Conservation (phyloP, 2,797 vertebrate genomes). For the Brotogeris chrysoptera region DNA sequence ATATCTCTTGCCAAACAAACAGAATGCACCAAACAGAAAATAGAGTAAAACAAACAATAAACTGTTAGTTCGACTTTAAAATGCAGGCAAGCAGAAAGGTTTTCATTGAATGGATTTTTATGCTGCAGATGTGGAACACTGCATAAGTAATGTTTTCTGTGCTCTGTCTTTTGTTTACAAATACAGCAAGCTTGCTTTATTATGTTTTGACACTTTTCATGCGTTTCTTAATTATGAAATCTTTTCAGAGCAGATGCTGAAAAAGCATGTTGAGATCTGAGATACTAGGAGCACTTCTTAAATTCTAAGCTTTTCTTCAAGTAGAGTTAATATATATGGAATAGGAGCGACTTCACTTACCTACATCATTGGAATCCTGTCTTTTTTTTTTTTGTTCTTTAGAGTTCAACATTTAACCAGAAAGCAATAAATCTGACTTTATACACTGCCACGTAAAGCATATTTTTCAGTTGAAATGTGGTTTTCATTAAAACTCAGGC, state of each 20-base stretch:
- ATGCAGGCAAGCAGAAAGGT: constrained; percentile 31
- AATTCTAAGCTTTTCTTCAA: constrained; percentile 4
- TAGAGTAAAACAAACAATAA: constrained; percentile 68
- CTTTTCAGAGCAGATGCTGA: constrained; percentile 21
- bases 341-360: neutral
- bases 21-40: constrained; percentile 55
- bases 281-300: neutral
- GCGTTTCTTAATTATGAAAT: constrained; percentile 64
- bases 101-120: neutral
- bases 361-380: neutral
- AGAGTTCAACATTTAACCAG: constrained; percentile 39
- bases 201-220: constrained; percentile 47
- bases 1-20: constrained; percentile 69
- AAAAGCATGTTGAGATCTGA: neutral
- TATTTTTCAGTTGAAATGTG: constrained; percentile 85
- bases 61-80: constrained; percentile 47
- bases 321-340: neutral
- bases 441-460: constrained; percentile 76
- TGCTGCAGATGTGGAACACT: neutral
- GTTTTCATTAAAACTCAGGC: constrained; percentile 83
- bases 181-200: constrained; percentile 21
- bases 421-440: constrained; percentile 67
- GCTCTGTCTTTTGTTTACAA: constrained; percentile 49
- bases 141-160: neutral
- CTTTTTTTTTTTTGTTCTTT: neutral